Percentiles rank a stretch among this genome's conserved stretches.
phyloP scores from a whole-genome alignment of 2,113 vertebrate genomes.

The Megaceryle torquata region DNA sequence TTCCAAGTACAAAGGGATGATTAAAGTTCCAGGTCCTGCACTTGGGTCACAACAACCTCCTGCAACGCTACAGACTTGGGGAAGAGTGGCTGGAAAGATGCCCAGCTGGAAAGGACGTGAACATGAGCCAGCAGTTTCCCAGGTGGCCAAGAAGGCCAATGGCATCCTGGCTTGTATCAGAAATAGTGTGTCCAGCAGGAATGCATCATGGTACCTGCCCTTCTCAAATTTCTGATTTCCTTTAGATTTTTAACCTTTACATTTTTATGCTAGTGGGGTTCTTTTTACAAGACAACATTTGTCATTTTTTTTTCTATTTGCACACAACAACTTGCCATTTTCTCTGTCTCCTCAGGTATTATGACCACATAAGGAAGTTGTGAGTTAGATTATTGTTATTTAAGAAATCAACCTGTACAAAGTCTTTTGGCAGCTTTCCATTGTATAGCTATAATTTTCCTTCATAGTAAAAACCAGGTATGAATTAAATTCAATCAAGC shows the following conservation, averaged over 20 bases:
- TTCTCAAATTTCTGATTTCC: not conserved
- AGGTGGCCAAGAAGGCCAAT: not conserved
- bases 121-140: not conserved
- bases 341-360: not conserved
- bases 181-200: not conserved
- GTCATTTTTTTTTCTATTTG: not conserved
- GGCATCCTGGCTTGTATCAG: not conserved
- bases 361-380: not conserved
- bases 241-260: not conserved
- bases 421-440: not conserved
- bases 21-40: too few species aligned
- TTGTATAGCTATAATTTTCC: not conserved
- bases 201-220: not conserved
- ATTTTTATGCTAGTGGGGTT: not conserved
- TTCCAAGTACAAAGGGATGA: not conserved
- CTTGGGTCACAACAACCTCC: not conserved
- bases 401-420: not conserved
- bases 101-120: rapidly evolving
- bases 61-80: not conserved
- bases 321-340: not conserved
- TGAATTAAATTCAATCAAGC: not conserved
- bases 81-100: not conserved
- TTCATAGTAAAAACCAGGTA: not conserved
- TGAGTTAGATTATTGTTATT: not conserved
- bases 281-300: not conserved